phyloP scores from a whole-genome alignment of 2,113 vertebrate genomes.

The Rhea pennata region DNA sequence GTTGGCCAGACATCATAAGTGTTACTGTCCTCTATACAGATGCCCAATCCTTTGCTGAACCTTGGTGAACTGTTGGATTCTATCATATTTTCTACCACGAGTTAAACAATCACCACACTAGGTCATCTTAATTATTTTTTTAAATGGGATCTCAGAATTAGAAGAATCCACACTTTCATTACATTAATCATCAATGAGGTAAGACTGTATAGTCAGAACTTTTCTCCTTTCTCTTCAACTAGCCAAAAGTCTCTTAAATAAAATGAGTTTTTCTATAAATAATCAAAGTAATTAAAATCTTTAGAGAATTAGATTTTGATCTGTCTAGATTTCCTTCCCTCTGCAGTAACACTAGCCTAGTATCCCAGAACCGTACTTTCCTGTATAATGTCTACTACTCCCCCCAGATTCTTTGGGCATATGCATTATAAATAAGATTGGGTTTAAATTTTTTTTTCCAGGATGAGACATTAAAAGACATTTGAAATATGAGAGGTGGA shows the following conservation, averaged over 20 bases:
- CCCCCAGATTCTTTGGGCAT: background rate
- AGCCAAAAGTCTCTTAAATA: background rate
- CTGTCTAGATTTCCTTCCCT: background rate
- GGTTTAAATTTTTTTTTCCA: background rate
- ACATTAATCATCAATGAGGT: background rate
- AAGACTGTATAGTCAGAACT: background rate
- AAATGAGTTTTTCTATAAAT: background rate
- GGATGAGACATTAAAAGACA: background rate
- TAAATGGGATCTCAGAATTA: background rate
- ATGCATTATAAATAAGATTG: background rate
- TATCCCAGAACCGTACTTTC: background rate
- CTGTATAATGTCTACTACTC: background rate
- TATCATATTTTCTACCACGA: background rate
- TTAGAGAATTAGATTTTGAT: background rate
- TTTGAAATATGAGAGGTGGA: background rate
- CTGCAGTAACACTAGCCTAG: background rate
- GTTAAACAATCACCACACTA: background rate
- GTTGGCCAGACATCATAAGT: background rate
- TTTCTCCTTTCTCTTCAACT: background rate
- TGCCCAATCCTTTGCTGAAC: background rate
- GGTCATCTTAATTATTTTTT: background rate
- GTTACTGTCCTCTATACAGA: background rate
- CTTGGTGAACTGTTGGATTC: background rate
- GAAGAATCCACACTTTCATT: background rate
- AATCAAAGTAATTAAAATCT: background rate